A percentile compares a stretch with the other conserved stretches of the same genome.
phyloP scores from a whole-genome alignment of 2,113 vertebrate genomes.

The Anarhynchus alexandrinus region DNA sequence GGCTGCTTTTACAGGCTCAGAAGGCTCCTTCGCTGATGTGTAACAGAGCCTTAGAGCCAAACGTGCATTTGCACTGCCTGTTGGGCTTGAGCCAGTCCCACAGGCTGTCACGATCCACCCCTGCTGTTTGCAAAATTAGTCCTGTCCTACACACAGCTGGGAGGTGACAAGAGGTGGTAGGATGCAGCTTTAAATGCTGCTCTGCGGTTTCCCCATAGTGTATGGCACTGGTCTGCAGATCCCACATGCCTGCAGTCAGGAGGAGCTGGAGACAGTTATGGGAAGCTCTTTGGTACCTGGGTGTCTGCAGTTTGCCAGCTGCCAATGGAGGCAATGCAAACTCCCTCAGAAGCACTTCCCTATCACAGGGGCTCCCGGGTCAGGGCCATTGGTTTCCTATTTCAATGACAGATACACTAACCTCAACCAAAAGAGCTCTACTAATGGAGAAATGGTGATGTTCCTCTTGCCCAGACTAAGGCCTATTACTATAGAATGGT shows the following conservation, averaged over 20 bases:
- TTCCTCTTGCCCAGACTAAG: neutral
- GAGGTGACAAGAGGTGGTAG: neutral
- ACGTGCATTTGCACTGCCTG: neutral
- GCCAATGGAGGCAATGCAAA: neutral
- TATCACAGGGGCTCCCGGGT: neutral
- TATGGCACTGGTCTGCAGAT: neutral
- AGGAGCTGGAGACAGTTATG: neutral
- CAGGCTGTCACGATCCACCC: neutral
- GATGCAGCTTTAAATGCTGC: neutral
- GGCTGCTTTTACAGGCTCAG: conserved; percentile 20
- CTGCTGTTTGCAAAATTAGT: conserved; percentile 18
- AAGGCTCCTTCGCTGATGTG: neutral
- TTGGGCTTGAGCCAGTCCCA: neutral
- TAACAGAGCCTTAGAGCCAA: neutral
- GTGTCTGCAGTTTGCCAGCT: neutral
- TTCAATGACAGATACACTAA: neutral
- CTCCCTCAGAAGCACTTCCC: rapidly evolving
- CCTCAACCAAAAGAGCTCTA: neutral
- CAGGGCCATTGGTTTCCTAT: neutral
- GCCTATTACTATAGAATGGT: neutral
- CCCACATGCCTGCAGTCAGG: rapidly evolving
- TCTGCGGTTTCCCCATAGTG: neutral
- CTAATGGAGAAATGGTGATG: neutral
- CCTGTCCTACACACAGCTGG: neutral
- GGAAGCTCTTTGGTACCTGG: neutral